Base-by-base conservation (phyloP, 2,113 vertebrate species). In the Xiphias gladius region DNA sequence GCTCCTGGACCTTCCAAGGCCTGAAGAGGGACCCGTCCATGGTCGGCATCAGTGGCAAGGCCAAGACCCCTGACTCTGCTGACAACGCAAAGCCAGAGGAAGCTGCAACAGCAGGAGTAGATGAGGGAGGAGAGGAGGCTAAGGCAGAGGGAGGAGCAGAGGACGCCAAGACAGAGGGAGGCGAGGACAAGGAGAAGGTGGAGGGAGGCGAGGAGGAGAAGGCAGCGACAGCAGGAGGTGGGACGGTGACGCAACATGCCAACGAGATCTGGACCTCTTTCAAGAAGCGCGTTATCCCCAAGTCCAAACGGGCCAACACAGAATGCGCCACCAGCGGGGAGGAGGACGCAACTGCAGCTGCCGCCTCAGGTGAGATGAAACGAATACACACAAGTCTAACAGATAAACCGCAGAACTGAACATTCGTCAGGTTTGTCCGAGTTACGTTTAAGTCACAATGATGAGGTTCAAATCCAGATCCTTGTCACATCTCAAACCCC, bases 1-100 rank as follows among this genome's bases (percentile, higher is more conserved):
- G 95, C 48, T 96, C 95, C 61, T 96, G 95, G 95, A 96, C 95
- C 76, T 96, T 96, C 93, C 95, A 96, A 87, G 95, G 95, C 41
- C 67, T 96, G 83, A 96, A 96, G 93, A 94, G 95, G 82, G 95
- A 96, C 84, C 32, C 94, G 1, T 96, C 95, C 10, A 75, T 96
- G 76, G 91, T 90, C 22, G 95, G 94, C 66, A 94, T 96, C 85
- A 93, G 92, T 35, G 79, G 93, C 71, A 95, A 95, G 85, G 62
- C 93, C 82, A 95, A 94, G 82, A 80, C 83, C 68, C 80, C 85
- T 3, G 92, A 95, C 26, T 77, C 85, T 10, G 82, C 80, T 0
- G 94, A 95, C 59, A 86, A 71, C n/a, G 9, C 67, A 0, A 88
- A 91, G 67, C 24, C 72, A 0, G 93, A 92, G 52, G 90, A 90